Evolutionary conservation across 2,113 vertebrate species (phyloP).

Genomic region (Erpornis zantholeuca): DNA sequence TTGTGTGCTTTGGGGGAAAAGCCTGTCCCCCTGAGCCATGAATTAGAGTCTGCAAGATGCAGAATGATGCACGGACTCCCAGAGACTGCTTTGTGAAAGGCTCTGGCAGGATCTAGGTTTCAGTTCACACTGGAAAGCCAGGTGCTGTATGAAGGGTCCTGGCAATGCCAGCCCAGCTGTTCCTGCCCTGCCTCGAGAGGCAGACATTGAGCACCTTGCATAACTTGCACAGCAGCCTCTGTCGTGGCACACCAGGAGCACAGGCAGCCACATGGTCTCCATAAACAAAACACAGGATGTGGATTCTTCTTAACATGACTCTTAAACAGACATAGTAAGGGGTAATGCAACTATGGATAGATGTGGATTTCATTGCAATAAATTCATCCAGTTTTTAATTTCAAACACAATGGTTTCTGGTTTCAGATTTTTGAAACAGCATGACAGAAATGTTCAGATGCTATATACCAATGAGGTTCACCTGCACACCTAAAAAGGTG

Average conservation of each 20-base stretch:
- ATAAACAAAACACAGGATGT: not conserved
- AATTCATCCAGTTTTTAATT: not conserved
- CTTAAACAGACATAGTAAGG: not conserved
- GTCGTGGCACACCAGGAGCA: not conserved
- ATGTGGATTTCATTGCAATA: not conserved
- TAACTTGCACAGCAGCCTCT: not conserved
- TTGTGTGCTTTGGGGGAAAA: not conserved
- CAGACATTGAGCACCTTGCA: not conserved
- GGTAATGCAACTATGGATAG: not conserved
- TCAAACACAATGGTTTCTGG: not conserved
- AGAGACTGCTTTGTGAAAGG: not conserved
- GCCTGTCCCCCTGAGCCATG: not conserved
- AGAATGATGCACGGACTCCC: not conserved
- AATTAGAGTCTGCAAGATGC: not conserved
- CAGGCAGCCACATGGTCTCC: not conserved
- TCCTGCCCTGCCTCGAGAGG: fast-evolving
- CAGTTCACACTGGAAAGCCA: not conserved
- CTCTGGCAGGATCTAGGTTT: not conserved
- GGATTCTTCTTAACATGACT: not conserved
- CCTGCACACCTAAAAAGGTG: not conserved
- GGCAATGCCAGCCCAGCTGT: not conserved
- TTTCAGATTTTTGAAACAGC: not conserved
- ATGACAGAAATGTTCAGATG: not conserved
- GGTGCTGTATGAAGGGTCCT: not conserved
- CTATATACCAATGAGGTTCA: not conserved